A percentile compares a stretch with the other conserved stretches of the same genome.
phyloP scores from a whole-genome alignment of 1,140 invertebrate species.

The Charaxes varanes region DNA sequence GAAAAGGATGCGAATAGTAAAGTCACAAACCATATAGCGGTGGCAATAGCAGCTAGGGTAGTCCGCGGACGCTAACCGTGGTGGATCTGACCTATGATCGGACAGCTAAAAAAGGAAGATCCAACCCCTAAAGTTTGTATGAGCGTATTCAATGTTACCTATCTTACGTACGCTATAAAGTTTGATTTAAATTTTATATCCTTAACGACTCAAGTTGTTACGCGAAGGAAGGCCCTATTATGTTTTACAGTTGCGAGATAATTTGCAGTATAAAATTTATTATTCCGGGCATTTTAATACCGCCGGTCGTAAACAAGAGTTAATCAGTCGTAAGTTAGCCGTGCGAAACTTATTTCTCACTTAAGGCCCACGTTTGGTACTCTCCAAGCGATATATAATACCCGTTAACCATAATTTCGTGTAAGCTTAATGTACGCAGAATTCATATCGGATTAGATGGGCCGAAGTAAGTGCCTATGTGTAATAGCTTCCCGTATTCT shows the following conservation, averaged over 20 bases:
- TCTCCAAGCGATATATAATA: constrained; percentile 32
- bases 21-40: too few species aligned
- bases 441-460: constrained; percentile 23
- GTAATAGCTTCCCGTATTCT: constrained; percentile 37
- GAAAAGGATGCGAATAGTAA: too few species aligned
- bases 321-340: background rate
- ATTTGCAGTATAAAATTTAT: constrained; percentile 5
- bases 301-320: constrained; percentile 4
- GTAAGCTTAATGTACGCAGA: constrained; percentile 19
- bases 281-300: constrained; percentile 3
- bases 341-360: background rate
- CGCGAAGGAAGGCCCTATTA: background rate
- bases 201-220: background rate
- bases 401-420: constrained; percentile 34
- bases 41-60: too few species aligned
- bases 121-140: too few species aligned
- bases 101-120: too few species aligned
- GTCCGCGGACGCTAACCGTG: too few species aligned
- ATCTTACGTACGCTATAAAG: too few species aligned
- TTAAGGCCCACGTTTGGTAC: background rate
- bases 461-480: constrained; percentile 18
- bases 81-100: too few species aligned
- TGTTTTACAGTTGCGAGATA: background rate
- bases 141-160: too few species aligned
- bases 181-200: too few species aligned